Percentiles rank a stretch among this genome's conserved stretches.
Conservation (phyloP, 2,113 vertebrate genomes). For the Ramphastos sulfuratus region DNA sequence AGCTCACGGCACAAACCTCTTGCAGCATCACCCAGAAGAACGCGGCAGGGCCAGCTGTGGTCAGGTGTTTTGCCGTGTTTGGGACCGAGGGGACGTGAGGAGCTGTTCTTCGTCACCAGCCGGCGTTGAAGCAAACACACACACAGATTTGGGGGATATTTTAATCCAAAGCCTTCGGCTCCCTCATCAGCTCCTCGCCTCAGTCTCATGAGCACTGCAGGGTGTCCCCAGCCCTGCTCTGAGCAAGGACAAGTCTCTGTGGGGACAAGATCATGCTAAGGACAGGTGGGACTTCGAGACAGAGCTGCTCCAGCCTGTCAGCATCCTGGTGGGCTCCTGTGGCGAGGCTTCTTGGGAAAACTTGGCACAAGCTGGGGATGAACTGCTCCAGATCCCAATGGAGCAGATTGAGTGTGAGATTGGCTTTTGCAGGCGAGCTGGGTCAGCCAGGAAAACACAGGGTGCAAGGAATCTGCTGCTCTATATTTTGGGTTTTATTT, state of each 20-base stretch:
- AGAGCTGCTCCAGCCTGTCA: rapidly evolving
- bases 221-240: rapidly evolving
- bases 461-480: neutral
- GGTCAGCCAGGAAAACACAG: neutral
- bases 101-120: neutral
- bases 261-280: rapidly evolving
- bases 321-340: neutral
- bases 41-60: rapidly evolving
- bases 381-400: neutral
- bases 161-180: neutral
- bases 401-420: neutral
- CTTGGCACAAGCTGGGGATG: neutral
- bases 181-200: rapidly evolving
- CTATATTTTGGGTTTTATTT: too few species aligned
- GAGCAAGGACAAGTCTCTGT: neutral
- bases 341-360: neutral
- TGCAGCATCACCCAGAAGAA: neutral
- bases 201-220: rapidly evolving
- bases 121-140: neutral
- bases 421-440: neutral
- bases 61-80: rapidly evolving
- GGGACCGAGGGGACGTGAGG: rapidly evolving
- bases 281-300: neutral
- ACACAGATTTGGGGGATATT: neutral
- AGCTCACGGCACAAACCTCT: neutral